Evolutionary conservation across 2,888 invertebrate genomes (phyloP), one percentile per base, ranked within the genome.

Genomic region (Pinctada fucata): DNA sequence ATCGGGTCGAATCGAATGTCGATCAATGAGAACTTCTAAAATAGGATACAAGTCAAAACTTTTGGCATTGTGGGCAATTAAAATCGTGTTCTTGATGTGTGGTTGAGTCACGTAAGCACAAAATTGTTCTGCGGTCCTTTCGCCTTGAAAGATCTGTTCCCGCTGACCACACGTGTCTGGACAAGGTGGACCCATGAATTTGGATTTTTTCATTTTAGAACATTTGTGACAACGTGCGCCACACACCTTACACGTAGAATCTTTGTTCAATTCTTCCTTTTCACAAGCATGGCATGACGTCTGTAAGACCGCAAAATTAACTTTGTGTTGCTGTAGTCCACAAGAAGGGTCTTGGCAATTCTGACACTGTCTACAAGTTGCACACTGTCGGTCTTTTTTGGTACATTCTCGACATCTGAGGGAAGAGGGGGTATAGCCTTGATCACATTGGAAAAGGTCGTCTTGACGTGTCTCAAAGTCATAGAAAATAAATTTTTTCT

Each of bases 101-200:
- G 50, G 52, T 45, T 70, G 70, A 66, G 76, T 79, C 65, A 80
- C 64, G 72, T 81, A 82, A 8, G 68, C 45, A n/a, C 83, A 80
- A 69, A 82, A 83, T 5, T 79, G 8, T 10, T 78, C 73, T 8
- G 80, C 63, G 2, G 82, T 79, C 16, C 51, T 50, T n/a, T 76
- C 79, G 6, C 80, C 80, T 64, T 50, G 45, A 67, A 83, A 83
- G 10, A 81, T 71, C 70, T 75, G 71, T 70, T 83, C 81, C 49
- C 83, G 31, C n/a, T 63, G 75, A 2, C 83, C 83, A 70, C 83
- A 83, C n/a, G 72, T 81, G 13, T 73, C 77, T 16, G 64, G 4
- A 48, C 72, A 76, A 3, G 75, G 70, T 48, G 68, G 5, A 16
- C 48, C 47, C 3, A 49, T 69, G 6, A 31, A 16, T 6, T 69